A percentile compares a stretch with the other conserved stretches of the same genome.
Evolutionary conservation across 2,888 invertebrate genomes (phyloP).

Genomic region (Gasteruption jaculator): DNA sequence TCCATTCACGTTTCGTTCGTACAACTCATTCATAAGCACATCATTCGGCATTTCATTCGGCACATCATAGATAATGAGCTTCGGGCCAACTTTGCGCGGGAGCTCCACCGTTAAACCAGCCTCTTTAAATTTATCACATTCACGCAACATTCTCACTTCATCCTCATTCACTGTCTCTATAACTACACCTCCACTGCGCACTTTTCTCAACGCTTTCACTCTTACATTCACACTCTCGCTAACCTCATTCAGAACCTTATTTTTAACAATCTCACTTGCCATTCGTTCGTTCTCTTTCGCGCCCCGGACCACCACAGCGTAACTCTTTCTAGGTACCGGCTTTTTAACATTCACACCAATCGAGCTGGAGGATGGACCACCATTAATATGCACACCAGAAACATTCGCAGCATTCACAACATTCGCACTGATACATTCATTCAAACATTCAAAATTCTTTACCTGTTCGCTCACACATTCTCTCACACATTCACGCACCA

Average conservation of each 20-base stretch:
- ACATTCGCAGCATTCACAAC: neutral
- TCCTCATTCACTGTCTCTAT: constrained; percentile 1
- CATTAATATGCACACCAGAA: neutral
- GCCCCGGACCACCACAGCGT: no score
- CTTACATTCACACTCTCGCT: neutral
- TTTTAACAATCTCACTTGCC: neutral
- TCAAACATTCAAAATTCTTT: no score
- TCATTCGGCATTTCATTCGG: constrained; percentile 4
- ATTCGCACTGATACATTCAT: no score
- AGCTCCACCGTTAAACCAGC: constrained; percentile 4
- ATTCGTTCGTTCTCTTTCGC: neutral
- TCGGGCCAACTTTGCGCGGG: constrained; percentile 1
- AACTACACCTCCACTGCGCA: neutral
- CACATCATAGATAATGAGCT: constrained; percentile 4
- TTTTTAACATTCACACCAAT: no score
- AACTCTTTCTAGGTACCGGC: no score
- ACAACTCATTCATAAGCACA: neutral
- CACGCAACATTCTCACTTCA: neutral
- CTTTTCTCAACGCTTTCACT: constrained; percentile 3
- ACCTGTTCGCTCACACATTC: no score
- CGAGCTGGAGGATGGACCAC: no score
- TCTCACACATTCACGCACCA: no score
- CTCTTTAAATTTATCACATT: neutral
- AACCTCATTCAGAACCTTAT: constrained; percentile 1
- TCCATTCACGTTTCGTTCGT: neutral